Evolutionary conservation across 2,888 invertebrate species (phyloP).

Genomic region (Ormyrus rosae): DNA sequence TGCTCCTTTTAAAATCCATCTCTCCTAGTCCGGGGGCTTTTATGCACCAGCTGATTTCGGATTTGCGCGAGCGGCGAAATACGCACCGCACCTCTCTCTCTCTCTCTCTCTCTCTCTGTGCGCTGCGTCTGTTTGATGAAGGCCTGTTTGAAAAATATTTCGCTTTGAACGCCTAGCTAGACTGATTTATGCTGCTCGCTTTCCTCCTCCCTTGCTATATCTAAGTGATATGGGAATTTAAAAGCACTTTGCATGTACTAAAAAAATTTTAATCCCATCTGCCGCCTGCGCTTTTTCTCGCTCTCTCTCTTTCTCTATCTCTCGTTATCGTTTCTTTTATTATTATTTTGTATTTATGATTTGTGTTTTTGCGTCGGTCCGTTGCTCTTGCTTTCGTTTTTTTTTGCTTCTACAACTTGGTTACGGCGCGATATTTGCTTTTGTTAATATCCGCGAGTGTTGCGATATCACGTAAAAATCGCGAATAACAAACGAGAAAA

Average conservation of each 20-base stretch:
- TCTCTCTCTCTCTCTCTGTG: no score
- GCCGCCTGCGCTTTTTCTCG: background rate
- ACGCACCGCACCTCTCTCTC: background rate
- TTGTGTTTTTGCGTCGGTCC: no score
- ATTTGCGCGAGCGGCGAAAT: conserved; percentile 45
- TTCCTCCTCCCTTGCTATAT: background rate
- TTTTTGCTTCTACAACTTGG: no score
- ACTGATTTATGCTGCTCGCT: conserved; percentile 10
- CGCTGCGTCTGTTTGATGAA: conserved; percentile 37
- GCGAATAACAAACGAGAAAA: no score
- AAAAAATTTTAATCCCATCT: conserved; percentile 15
- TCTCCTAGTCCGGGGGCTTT: conserved; percentile 21
- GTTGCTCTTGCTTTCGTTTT: no score
- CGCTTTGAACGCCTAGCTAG: conserved; percentile 26
- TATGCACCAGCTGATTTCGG: conserved; percentile 45
- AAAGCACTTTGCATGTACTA: conserved; percentile 20
- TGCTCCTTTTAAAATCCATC: conserved; percentile 52
- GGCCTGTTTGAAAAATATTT: conserved; percentile 40
- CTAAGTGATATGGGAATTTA: conserved; percentile 11
- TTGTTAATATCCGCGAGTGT: no score
- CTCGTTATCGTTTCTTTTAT: no score
- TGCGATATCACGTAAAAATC: no score
- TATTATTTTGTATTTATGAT: no score
- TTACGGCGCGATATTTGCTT: no score
- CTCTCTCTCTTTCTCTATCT: background rate